These are phyloP conservation scores for Volucella inflata DNA, from an alignment of 2,888 invertebrate species.

Conservation along the genomic window DNA sequence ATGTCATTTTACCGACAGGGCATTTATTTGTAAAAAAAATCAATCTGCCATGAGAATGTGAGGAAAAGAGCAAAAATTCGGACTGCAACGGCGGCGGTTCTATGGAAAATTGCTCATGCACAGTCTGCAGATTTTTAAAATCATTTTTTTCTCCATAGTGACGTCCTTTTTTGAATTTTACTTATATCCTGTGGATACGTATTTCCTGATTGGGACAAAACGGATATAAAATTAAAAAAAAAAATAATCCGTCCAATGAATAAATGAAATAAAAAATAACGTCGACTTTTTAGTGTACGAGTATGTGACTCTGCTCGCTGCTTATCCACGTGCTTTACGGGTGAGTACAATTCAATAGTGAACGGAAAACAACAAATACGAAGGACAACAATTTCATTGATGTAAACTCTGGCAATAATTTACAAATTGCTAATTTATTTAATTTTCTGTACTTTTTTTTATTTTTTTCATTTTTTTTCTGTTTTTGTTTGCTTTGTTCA, in stretches of 20 bases:
- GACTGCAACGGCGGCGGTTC: neutral
- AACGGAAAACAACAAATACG: neutral
- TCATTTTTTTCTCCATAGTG: neutral
- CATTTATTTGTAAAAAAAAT: conserved; percentile 6
- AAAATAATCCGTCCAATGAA: neutral
- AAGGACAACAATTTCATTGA: conserved; percentile 11
- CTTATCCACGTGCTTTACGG: conserved; percentile 8
- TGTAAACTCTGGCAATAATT: neutral
- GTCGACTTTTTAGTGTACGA: conserved; percentile 1
- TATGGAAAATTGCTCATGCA: conserved; percentile 22
- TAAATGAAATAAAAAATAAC: conserved; percentile 20
- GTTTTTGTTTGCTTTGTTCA: too few relatives aligned
- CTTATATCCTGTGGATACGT: conserved; percentile 17
- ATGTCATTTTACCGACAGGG: conserved; percentile 40
- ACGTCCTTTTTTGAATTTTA: conserved; percentile 17
- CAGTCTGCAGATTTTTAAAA: neutral
- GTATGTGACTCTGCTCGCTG: neutral
- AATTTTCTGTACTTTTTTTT: too few relatives aligned
- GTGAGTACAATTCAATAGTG: conserved; percentile 23
- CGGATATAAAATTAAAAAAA: conserved; percentile 16
- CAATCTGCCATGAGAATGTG: neutral
- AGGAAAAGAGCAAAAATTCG: conserved; percentile 6
- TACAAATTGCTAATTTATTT: conserved; percentile 32
- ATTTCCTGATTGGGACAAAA: conserved; percentile 19
- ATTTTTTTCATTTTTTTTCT: too few relatives aligned